Percentiles rank a stretch among this genome's conserved stretches.
Evolutionary conservation across 2,797 vertebrate species (phyloP).

Genomic region (Craterocephalus amniculus): DNA sequence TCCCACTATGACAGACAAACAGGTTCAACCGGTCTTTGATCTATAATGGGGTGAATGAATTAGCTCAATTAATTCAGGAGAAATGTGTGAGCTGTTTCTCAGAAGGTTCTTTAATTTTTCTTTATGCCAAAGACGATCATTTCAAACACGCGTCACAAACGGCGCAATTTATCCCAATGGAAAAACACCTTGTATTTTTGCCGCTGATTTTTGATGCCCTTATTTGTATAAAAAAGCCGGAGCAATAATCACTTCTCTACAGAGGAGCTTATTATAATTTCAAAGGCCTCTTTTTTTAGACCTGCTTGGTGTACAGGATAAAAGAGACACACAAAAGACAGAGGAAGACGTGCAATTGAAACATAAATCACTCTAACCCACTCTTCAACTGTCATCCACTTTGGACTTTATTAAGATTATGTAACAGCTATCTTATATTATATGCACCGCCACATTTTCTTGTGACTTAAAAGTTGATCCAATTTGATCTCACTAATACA

Average conservation of each 20-base stretch:
- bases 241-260: slow-evolving; percentile 9
- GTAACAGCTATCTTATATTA: slow-evolving; percentile 17
- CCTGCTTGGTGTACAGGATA: slow-evolving; percentile 41
- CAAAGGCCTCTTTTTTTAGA: slow-evolving; percentile 50
- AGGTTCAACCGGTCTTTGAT: slow-evolving; percentile 51
- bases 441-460: slow-evolving; percentile 4
- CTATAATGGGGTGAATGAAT: slow-evolving; percentile 61
- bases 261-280: slow-evolving; percentile 60
- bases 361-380: slow-evolving; percentile 20
- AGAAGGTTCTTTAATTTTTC: slow-evolving; percentile 15
- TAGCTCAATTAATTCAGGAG: slow-evolving; percentile 50
- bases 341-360: slow-evolving; percentile 32
- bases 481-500: slow-evolving; percentile 6
- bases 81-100: slow-evolving; percentile 24
- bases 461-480: not conserved
- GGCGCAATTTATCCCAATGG: slow-evolving; percentile 7
- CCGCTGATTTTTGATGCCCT: slow-evolving; percentile 8
- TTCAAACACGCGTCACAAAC: slow-evolving; percentile 5
- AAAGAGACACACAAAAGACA: slow-evolving; percentile 63
- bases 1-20: slow-evolving; percentile 24
- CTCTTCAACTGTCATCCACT: slow-evolving; percentile 31
- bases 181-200: slow-evolving; percentile 3
- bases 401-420: slow-evolving; percentile 30
- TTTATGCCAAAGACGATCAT: slow-evolving; percentile 26
- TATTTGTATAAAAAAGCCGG: slow-evolving; percentile 18